Percentiles rank a stretch among this genome's conserved stretches.
Evolutionary conservation across 2,113 vertebrate species (phyloP).

Genomic region (Dasypus novemcinctus): DNA sequence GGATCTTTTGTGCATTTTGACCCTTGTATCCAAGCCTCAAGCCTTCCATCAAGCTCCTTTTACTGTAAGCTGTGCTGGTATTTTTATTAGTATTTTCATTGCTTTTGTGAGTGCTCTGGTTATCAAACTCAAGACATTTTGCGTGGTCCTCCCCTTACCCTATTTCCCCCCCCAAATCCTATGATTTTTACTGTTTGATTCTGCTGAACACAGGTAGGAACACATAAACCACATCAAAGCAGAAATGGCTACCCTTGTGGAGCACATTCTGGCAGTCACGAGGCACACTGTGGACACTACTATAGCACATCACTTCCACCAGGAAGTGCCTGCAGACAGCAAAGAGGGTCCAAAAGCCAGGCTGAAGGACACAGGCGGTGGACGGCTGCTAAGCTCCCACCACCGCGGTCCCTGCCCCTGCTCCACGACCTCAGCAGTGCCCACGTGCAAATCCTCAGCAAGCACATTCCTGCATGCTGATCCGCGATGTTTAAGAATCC

Average conservation of each 20-base stretch:
- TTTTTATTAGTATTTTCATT: neutral
- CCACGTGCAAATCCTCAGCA: fast-evolving
- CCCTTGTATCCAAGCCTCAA: neutral
- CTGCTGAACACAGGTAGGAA: neutral
- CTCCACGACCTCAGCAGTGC: no score
- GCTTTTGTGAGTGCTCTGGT: neutral
- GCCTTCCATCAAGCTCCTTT: neutral
- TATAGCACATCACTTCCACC: neutral
- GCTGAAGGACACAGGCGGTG: fast-evolving
- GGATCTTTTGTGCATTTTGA: neutral
- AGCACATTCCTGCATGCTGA: neutral
- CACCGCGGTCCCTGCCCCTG: neutral
- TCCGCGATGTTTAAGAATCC: neutral
- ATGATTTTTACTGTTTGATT: neutral
- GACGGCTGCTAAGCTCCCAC: neutral
- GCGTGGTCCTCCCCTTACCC: neutral
- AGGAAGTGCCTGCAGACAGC: neutral
- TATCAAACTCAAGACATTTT: neutral
- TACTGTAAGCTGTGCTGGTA: neutral
- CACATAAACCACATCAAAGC: neutral
- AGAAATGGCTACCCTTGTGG: neutral
- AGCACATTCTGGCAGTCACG: neutral
- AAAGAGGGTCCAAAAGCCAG: neutral
- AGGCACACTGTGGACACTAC: neutral
- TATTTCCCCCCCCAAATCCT: neutral